Conservation (phyloP, 2,113 vertebrate species). For the Rousettus leschenaultii region DNA sequence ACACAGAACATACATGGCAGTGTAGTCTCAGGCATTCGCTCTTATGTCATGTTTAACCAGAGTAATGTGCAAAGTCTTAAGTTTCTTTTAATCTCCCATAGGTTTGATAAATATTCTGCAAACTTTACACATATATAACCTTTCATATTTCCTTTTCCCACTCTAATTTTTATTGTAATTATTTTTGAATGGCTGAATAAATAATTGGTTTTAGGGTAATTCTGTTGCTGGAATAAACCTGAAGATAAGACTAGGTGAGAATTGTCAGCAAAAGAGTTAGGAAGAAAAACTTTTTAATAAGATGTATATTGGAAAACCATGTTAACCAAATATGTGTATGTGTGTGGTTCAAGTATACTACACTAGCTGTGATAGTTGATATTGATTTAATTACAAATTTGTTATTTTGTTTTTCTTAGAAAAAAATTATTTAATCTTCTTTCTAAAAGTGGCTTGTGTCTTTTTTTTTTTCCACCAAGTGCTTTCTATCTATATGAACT, state of each 20-base stretch:
- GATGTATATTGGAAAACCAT: background rate
- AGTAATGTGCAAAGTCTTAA: background rate
- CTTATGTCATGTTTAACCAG: background rate
- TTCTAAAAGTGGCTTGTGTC: background rate
- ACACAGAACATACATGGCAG: background rate
- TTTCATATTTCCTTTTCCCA: background rate
- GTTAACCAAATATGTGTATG: background rate
- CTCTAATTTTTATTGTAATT: background rate
- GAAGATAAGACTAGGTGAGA: slow-evolving; percentile 40
- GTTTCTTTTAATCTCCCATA: background rate
- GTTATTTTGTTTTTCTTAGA: background rate
- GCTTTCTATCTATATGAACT: background rate
- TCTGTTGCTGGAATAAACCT: slow-evolving; percentile 31
- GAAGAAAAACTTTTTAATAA: slow-evolving; percentile 30
- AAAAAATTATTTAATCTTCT: background rate
- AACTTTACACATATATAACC: background rate
- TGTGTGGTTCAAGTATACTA: slow-evolving; percentile 34
- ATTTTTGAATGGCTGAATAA: slow-evolving; percentile 18
- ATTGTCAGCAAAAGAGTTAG: slow-evolving; percentile 28
- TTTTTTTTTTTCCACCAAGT: background rate
- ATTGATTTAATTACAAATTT: slow-evolving; percentile 20
- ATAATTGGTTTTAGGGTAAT: slow-evolving; percentile 17
- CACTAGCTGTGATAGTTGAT: background rate
- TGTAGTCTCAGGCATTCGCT: background rate
- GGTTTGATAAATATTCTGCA: background rate